phyloP scores from a whole-genome alignment of 2,888 invertebrate species.

The Yponomeuta malinellus region DNA sequence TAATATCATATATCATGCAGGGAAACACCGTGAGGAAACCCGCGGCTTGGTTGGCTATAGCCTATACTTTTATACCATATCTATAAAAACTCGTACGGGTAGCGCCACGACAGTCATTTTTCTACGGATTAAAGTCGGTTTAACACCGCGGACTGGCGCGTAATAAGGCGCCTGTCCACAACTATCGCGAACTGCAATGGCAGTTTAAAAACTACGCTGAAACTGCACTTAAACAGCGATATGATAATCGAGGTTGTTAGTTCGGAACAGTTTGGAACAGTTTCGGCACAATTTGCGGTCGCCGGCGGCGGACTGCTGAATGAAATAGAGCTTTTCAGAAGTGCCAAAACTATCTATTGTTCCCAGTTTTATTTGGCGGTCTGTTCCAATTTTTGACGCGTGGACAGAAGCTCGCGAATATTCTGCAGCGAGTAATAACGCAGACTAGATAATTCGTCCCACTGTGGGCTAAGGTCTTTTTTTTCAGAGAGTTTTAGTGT shows the following conservation, averaged over 20 bases:
- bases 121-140: no score
- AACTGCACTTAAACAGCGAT: slow-evolving; percentile 2
- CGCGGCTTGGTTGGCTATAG: no score
- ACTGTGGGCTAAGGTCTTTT: no score
- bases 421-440: no score
- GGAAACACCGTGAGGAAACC: no score
- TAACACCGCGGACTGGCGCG: background rate
- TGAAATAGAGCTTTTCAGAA: background rate
- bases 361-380: background rate
- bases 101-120: no score
- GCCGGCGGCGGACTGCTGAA: background rate
- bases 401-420: background rate
- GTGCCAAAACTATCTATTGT: background rate
- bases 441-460: no score
- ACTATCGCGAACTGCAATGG: background rate
- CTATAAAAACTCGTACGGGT: no score
- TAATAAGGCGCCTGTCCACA: background rate
- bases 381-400: background rate
- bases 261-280: background rate
- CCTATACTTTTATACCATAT: no score
- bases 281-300: slow-evolving; percentile 1
- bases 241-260: slow-evolving; percentile 1
- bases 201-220: background rate
- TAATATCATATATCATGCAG: no score
- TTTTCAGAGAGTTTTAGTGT: no score